Evolutionary conservation across 2,797 vertebrate species (phyloP).

Genomic region (Erethizon dorsatum): DNA sequence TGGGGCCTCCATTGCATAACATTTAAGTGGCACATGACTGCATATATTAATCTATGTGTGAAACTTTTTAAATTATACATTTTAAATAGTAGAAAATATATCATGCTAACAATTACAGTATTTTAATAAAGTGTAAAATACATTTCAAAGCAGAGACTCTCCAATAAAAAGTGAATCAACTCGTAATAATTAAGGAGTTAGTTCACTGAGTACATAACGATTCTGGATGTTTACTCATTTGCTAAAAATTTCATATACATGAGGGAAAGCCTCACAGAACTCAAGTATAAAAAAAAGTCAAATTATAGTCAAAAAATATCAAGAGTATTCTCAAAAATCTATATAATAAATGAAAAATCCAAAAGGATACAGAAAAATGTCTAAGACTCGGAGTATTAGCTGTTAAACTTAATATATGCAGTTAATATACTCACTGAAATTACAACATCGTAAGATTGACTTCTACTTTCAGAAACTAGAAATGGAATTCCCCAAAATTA

Average conservation of each 20-base stretch:
- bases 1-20: too few relatives aligned
- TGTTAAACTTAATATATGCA: constrained; percentile 28
- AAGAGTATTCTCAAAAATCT: background rate
- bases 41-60: too few relatives aligned
- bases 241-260: background rate
- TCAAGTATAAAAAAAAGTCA: background rate
- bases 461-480: constrained; percentile 43
- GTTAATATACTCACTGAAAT: constrained; percentile 31
- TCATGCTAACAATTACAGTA: background rate
- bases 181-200: background rate
- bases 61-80: background rate
- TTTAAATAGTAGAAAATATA: background rate
- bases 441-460: constrained; percentile 21
- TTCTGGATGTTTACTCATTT: background rate
- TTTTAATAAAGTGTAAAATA: constrained; percentile 16
- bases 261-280: background rate
- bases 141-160: background rate
- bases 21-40: background rate
- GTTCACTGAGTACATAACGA: background rate
- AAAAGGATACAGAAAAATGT: background rate
- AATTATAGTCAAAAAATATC: background rate
- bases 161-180: background rate
- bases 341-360: constrained; percentile 3
- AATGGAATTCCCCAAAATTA: constrained; percentile 1
- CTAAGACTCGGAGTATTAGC: background rate